Percentiles rank a stretch among this genome's conserved stretches.
phyloP scores from a whole-genome alignment of 1,140 invertebrate genomes.

The Aphelenchoides besseyi region DNA sequence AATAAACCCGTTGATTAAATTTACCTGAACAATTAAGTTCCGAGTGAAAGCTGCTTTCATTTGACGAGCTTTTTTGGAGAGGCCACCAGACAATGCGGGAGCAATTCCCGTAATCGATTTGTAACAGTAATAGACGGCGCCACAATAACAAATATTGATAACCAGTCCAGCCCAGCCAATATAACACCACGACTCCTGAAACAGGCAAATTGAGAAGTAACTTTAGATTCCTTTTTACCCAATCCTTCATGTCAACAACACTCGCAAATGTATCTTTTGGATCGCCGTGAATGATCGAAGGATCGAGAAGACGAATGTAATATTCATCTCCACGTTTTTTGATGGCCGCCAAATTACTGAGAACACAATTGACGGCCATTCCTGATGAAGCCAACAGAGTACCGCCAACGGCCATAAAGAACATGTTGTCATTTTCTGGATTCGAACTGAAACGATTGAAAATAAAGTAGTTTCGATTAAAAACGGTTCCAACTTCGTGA shows the following conservation, averaged over 20 bases:
- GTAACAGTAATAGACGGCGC: not conserved
- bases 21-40: slow-evolving; percentile 1
- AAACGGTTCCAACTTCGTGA: too few species aligned
- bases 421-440: slow-evolving; percentile 1
- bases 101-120: not conserved
- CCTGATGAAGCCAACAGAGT: not conserved
- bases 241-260: slow-evolving; percentile 3
- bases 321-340: not conserved
- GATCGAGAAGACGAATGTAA: not conserved
- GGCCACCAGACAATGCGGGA: not conserved
- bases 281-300: not conserved
- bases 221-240: too few species aligned
- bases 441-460: too few species aligned
- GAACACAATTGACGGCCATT: not conserved
- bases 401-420: not conserved
- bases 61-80: not conserved
- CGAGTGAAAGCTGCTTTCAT: not conserved
- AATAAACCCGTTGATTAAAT: too few species aligned
- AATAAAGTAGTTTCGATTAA: too few species aligned
- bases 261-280: not conserved
- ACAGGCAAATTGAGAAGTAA: too few species aligned
- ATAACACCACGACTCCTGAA: not conserved
- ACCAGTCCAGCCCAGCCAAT: slow-evolving; percentile 4
- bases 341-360: not conserved
- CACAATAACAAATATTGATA: slow-evolving; percentile 5